These are phyloP conservation scores for Ryuthela nishihirai DNA, from an alignment of 2,888 invertebrate genomes.

Conservation along the genomic window DNA sequence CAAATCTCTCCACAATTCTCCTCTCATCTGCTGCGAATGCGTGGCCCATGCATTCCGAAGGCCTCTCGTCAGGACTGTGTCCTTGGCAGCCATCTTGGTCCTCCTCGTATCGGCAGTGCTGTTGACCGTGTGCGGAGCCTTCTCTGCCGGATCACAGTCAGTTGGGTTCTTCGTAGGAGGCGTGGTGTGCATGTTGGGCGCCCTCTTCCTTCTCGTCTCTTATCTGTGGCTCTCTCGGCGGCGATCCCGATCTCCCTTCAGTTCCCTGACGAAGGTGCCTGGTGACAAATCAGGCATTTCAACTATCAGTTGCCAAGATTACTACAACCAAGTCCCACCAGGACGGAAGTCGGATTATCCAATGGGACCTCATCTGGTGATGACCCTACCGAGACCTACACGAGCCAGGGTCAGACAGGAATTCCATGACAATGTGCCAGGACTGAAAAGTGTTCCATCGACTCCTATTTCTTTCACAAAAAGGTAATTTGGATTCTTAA, in stretches of 20 bases:
- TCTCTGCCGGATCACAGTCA: conserved; percentile 9
- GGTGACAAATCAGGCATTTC: conserved; percentile 12
- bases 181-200: conserved; percentile 5
- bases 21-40: conserved; percentile 7
- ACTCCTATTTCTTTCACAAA: too few relatives aligned
- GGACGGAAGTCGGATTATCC: conserved; percentile 30
- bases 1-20: too few relatives aligned
- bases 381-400: conserved; percentile 29
- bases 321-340: conserved; percentile 24
- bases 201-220: conserved; percentile 11
- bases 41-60: neutral
- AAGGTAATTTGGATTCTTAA: too few relatives aligned
- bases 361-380: conserved; percentile 35
- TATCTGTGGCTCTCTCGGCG: conserved; percentile 16
- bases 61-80: conserved; percentile 8
- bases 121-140: conserved; percentile 6
- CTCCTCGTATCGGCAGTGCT: conserved; percentile 3
- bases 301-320: conserved; percentile 8
- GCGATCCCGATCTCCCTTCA: neutral
- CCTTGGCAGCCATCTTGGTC: conserved; percentile 7
- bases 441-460: too few relatives aligned
- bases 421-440: too few relatives aligned
- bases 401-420: too few relatives aligned
- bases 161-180: conserved; percentile 12
- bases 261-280: conserved; percentile 6